Conservation (phyloP, 2,113 vertebrate genomes). For the Pogona vitticeps region DNA sequence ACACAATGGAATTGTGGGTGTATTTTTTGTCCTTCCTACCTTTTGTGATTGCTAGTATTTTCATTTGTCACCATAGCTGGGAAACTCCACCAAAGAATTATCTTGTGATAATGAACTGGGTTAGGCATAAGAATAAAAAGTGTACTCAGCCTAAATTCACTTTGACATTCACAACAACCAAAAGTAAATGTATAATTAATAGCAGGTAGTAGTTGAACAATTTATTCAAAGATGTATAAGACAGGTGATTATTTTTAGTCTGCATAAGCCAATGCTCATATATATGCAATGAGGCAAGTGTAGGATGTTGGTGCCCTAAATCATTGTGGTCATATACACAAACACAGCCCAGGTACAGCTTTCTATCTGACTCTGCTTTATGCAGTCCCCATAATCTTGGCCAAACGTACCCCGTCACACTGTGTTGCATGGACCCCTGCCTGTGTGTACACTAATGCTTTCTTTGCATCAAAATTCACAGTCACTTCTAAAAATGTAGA, state of each 20-base stretch:
- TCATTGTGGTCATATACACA: not conserved
- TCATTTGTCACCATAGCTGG: too few relatives aligned
- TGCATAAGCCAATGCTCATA: constrained; percentile 27
- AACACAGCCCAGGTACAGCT: not conserved
- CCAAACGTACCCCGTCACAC: not conserved
- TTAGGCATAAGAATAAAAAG: constrained; percentile 48
- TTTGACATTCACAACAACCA: constrained; percentile 21
- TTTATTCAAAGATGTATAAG: constrained; percentile 36
- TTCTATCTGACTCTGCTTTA: not conserved
- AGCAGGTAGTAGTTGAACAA: not conserved
- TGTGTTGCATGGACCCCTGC: not conserved
- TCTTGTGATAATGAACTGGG: not conserved
- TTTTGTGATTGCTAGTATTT: not conserved
- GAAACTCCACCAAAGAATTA: not conserved
- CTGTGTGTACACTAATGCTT: not conserved
- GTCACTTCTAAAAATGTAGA: not conserved
- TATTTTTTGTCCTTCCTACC: not conserved
- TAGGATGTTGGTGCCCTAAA: not conserved
- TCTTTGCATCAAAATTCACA: constrained; percentile 21
- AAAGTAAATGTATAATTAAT: constrained; percentile 29
- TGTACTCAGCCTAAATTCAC: constrained; percentile 24
- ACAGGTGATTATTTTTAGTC: constrained; percentile 24
- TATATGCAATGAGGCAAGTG: not conserved
- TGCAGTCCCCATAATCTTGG: not conserved
- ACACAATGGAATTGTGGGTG: not conserved